Base-by-base conservation (phyloP, 2,888 invertebrate genomes). In the Brenthis hecate region DNA sequence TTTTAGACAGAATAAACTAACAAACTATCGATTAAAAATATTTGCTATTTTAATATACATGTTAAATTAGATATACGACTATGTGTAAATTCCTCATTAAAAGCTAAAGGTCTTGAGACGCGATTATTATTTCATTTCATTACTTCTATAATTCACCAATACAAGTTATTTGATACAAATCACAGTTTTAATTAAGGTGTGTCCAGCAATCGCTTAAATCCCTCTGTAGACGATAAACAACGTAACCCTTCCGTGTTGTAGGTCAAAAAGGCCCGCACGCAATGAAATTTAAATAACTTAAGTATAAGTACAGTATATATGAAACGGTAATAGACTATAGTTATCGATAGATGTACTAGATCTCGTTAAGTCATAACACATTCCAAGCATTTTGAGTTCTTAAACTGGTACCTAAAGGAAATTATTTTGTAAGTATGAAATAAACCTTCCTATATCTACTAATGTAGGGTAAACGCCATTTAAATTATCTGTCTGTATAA, bases 181-280 rank as follows among this genome's bases (percentile, higher is more conserved):
- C 72, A 70, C 66, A 61, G 70, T 70, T 75, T 75, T 75, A 75
- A 73, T 74, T 73, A 70, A 73, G 73, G 73, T 73, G 74, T 75
- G 75, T 72, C 74, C 65, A 56, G 57, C 65, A 32, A 64, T 68
- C 69, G 72, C 65, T 32, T 66, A 70, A 56, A 50, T 56, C 61
- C 65, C 57, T 66, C 65, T 74, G 73, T 75, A 77, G 58, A 68
- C 72, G 72, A 83, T 84, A 85, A 83, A 84, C 80, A 81, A 80
- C 79, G 78, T 85, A 85, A 85, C 85, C 84, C 84, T 80, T 77
- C 77, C 72, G 73, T 72, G 74, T 74, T 69, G 71, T 78, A 86
- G 89, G 89, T 89, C 89, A 84, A 80, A 78, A 82, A 81, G 81
- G 82, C 81, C 83, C 84, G 83, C 88, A 89, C 87, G 81, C 79